Percentiles rank a stretch among this genome's conserved stretches.
Conservation (phyloP, 1,140 invertebrate species). For the Leptopilina boulardi region DNA sequence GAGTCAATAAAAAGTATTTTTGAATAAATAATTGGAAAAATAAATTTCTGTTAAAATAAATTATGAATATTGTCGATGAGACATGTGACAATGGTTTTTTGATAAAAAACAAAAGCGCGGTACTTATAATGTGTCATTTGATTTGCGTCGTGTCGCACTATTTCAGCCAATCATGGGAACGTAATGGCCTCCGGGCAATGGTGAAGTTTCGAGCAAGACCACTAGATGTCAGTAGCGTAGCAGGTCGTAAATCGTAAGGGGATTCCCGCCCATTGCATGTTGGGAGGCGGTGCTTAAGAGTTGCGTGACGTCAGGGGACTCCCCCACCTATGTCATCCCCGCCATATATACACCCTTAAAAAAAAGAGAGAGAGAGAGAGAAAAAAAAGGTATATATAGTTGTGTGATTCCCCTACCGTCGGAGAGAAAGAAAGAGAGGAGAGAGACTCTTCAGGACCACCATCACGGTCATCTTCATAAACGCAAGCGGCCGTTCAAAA, state of each 20-base stretch:
- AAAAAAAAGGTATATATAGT: too few relatives aligned
- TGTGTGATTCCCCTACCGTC: constrained; percentile 57
- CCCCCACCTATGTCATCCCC: constrained; percentile 50
- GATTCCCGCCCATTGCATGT: constrained; percentile 74
- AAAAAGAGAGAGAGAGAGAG: neutral
- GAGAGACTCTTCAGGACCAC: constrained; percentile 59
- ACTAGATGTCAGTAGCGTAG: constrained; percentile 69
- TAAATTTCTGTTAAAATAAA: constrained; percentile 33
- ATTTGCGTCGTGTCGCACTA: constrained; percentile 71
- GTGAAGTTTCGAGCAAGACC: constrained; percentile 55
- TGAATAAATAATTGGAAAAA: neutral
- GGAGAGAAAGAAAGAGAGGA: constrained; percentile 46
- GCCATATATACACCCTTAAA: neutral
- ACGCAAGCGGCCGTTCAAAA: constrained; percentile 73
- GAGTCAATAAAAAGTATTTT: neutral
- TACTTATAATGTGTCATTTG: constrained; percentile 70
- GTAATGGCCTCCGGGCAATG: constrained; percentile 73
- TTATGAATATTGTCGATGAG: neutral
- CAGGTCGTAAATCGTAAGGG: constrained; percentile 70
- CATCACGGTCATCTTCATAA: constrained; percentile 74
- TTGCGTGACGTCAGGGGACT: constrained; percentile 55
- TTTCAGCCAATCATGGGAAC: constrained; percentile 71
- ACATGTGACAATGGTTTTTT: constrained; percentile 45
- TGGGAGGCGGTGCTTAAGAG: constrained; percentile 70
- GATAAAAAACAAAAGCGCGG: constrained; percentile 54